Percentiles rank a stretch among this genome's conserved stretches.
phyloP scores from a whole-genome alignment of 2,113 vertebrate genomes.

The Neodontobutis hainanensis region DNA sequence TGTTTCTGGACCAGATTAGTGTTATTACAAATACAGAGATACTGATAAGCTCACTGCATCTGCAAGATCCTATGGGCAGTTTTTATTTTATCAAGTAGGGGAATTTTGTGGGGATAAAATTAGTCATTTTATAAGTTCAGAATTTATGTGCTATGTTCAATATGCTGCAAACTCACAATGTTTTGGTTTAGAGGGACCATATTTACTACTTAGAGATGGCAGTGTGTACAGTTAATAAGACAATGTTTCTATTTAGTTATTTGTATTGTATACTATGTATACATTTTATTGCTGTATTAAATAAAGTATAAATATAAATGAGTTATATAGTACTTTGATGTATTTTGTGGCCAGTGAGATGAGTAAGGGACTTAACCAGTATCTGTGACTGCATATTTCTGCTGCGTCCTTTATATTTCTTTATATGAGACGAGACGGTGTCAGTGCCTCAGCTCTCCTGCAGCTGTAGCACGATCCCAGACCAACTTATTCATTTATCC shows the following conservation, averaged over 20 bases:
- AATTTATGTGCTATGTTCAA: neutral
- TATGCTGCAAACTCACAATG: neutral
- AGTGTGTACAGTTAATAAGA: conserved; percentile 36
- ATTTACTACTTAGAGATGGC: conserved; percentile 38
- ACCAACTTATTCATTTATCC: conserved; percentile 52
- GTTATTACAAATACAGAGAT: too few species aligned
- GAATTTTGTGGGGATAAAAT: too few species aligned
- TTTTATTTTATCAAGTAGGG: too few species aligned
- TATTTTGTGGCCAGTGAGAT: neutral
- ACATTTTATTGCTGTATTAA: conserved; percentile 65
- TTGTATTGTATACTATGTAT: conserved; percentile 76
- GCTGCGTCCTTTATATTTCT: conserved; percentile 27
- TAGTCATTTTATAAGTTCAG: too few species aligned
- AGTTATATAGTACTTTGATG: neutral
- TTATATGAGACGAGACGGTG: conserved; percentile 36
- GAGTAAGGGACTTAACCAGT: neutral
- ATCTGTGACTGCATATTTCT: conserved; percentile 28
- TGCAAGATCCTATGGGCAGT: too few species aligned
- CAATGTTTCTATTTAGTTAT: conserved; percentile 42
- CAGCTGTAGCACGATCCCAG: conserved; percentile 34
- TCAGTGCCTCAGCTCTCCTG: conserved; percentile 33
- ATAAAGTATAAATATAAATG: conserved; percentile 51
- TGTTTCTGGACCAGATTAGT: too few species aligned
- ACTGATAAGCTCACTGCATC: too few species aligned
- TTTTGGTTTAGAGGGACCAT: conserved; percentile 31